Conservation (phyloP, 2,113 vertebrate species). For the Brienomyrus brachyistius region DNA sequence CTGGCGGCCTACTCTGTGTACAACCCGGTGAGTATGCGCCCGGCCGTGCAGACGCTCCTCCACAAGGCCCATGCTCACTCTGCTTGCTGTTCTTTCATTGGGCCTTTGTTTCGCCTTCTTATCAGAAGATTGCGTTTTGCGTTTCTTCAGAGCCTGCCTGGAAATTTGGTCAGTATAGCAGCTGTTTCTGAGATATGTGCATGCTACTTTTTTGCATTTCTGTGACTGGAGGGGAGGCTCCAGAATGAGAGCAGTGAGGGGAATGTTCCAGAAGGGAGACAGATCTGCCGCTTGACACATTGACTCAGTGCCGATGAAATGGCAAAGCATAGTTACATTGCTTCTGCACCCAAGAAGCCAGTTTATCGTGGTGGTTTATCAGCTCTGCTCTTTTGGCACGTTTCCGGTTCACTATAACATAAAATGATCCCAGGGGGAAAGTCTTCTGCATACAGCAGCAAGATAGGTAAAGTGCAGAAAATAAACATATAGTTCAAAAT, state of each 20-base stretch:
- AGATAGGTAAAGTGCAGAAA: background rate
- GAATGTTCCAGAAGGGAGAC: background rate
- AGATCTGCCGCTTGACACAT: background rate
- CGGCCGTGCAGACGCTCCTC: background rate
- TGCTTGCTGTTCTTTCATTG: background rate
- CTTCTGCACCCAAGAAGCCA: background rate
- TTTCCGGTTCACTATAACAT: background rate
- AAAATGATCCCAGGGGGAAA: background rate
- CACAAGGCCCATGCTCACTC: background rate
- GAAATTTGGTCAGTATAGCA: background rate
- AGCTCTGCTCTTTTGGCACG: background rate
- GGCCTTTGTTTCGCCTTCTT: background rate
- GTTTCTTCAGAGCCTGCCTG: background rate
- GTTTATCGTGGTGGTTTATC: background rate
- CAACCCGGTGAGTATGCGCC: constrained; percentile 60
- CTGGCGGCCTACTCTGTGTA: constrained; percentile 66
- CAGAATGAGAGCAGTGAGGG: background rate
- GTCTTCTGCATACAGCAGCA: background rate
- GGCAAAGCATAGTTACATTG: background rate
- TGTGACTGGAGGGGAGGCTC: background rate
- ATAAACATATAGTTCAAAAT: background rate
- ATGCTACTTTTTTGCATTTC: background rate
- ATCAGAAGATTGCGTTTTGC: background rate
- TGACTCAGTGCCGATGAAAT: background rate
- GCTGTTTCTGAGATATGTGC: background rate